Evolutionary conservation across 2,113 vertebrate genomes (phyloP).

Genomic region (Nothoprocta perdicaria): DNA sequence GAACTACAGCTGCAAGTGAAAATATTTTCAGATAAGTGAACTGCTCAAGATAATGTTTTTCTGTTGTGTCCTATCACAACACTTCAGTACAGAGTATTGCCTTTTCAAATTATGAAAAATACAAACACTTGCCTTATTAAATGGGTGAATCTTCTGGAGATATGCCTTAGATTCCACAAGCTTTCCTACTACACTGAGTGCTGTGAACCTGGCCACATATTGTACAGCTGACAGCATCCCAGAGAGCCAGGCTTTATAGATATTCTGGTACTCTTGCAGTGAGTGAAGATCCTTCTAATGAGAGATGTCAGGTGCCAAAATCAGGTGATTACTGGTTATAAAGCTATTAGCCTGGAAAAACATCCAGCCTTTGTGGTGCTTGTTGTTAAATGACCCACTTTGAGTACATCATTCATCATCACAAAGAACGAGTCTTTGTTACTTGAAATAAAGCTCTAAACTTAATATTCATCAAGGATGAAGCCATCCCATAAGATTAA

Average conservation of each 20-base stretch:
- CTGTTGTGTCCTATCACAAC: not conserved
- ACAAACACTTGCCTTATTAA: not conserved
- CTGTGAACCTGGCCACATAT: not conserved
- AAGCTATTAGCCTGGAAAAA: conserved; percentile 33
- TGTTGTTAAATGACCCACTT: conserved; percentile 19
- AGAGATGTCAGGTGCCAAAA: conserved; percentile 33
- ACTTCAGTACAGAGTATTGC: not conserved
- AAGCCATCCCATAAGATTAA: not conserved
- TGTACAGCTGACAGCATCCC: not conserved
- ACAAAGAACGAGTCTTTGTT: not conserved
- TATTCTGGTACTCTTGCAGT: not conserved
- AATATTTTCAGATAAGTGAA: not conserved
- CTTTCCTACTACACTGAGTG: not conserved
- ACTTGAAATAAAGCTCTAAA: conserved; percentile 22
- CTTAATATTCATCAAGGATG: not conserved
- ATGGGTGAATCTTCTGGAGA: not conserved
- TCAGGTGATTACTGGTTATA: conserved; percentile 4
- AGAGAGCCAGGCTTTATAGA: not conserved
- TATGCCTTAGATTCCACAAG: not conserved
- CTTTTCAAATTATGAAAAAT: not conserved
- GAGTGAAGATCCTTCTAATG: conserved; percentile 10
- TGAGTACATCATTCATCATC: not conserved
- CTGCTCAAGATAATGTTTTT: not conserved
- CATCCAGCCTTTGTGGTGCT: not conserved
- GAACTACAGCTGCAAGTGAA: not conserved